Base-by-base conservation (phyloP, 2,113 vertebrate species). In the Himantopus leucocephalus region DNA sequence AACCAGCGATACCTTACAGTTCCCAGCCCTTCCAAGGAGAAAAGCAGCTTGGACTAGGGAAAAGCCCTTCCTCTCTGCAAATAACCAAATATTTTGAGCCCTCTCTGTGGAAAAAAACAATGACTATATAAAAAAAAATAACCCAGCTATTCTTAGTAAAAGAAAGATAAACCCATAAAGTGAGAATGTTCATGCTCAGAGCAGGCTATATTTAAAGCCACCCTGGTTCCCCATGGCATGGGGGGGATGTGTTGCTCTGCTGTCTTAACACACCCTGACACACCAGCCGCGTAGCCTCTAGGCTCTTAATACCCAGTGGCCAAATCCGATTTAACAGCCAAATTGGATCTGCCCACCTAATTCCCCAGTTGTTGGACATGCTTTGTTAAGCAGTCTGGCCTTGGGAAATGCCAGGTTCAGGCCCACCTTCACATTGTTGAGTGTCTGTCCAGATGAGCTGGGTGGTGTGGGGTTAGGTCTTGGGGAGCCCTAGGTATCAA, bases 251-350 rank as follows among this genome's bases (percentile, higher is more conserved):
- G 83, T 87, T 1, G 0, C 23, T 70, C 13, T 79, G 43, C 34
- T 91, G 52, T 74, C 41, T 41, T 85, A 59, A 68, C 3, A 2
- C 62, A 52, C 64, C 30, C 68, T 90, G 77, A 68, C 73, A 43
- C 55, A 89, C 30, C 32, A 47, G 41, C 82, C 45, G 68, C 3
- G 3, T 89, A 80, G 64, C 34, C 35, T 64, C 53, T 67, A 66
- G 90, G 83, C 76, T 95, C 56, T 94, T 96, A 97, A 96, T 87
- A 67, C 60, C 55, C 13, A 5, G 18, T 76, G 60, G 43, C 75
- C 79, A 96, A 97, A 97, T 96, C 90, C 56, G 45, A 94, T 96
- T 97, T 87, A 76, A 55, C 53, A 76, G 68, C 86, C 93, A 92
- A 90, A 94, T 94, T 94, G 92, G 81, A 95, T 97, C 94, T 96